Percentiles rank a stretch among this genome's conserved stretches.
Conservation (phyloP, 1,140 invertebrate species). For the Proctacanthus coquilletti region DNA sequence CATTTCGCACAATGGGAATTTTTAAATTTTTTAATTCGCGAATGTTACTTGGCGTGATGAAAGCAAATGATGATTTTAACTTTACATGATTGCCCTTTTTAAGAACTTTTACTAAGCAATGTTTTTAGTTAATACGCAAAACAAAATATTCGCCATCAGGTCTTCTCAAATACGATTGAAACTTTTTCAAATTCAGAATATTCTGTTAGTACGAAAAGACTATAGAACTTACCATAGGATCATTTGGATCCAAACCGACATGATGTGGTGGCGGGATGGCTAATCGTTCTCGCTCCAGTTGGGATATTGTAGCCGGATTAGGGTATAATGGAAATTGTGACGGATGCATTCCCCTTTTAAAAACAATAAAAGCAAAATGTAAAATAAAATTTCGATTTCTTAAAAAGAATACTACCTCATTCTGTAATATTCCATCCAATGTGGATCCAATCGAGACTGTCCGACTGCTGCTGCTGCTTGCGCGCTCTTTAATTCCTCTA, state of each 20-base stretch:
- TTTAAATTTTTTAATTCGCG: background rate
- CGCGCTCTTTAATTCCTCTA: constrained; percentile 65
- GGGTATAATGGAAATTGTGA: constrained; percentile 42
- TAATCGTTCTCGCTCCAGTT: constrained; percentile 73
- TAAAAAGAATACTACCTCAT: constrained; percentile 38
- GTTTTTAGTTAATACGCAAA: constrained; percentile 5
- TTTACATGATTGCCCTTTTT: no score
- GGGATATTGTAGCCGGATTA: constrained; percentile 51
- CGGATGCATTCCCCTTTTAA: constrained; percentile 37
- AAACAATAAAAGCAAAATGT: constrained; percentile 8
- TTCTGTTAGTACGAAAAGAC: no score
- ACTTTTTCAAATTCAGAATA: constrained; percentile 7
- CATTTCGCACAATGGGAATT: constrained; percentile 2
- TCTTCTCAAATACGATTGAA: constrained; percentile 32
- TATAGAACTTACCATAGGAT: constrained; percentile 36
- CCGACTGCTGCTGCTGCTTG: constrained; percentile 35
- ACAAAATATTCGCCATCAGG: no score
- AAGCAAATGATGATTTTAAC: no score
- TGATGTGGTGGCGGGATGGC: constrained; percentile 53
- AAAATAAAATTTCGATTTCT: constrained; percentile 7
- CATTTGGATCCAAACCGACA: constrained; percentile 38
- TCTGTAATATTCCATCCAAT: constrained; percentile 81
- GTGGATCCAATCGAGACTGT: constrained; percentile 62
- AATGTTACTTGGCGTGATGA: background rate
- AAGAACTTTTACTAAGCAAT: background rate